Base-by-base conservation (phyloP, 2,888 invertebrate species). In the Euzetes globulus region DNA sequence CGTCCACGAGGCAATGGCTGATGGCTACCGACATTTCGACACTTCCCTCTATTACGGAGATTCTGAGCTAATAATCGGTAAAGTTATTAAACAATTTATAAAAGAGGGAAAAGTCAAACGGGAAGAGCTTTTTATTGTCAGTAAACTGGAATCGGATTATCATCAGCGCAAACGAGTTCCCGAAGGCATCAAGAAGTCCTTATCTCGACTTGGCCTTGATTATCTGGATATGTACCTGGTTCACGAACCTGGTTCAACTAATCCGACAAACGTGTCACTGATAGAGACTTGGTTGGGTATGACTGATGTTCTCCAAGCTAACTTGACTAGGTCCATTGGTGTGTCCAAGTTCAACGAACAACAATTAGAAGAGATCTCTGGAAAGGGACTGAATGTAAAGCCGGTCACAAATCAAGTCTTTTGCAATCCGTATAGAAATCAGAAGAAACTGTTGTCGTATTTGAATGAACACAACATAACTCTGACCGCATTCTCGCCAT, bases 61-160 rank as follows among this genome's bases (percentile, higher is more conserved):
- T 15, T 84, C 84, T 76, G 83, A 84, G 77, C 77, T 80, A 71
- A 83, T 83, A 58, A 82, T 84, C 19, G 84, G 84, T 13, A 80
- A 80, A 33, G 82, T 81, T 6, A 78, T 83, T n/a, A 81, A 81
- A 60, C 79, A 82, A 68, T 77, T 81, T n/a, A 80, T 84, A 74
- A 79, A 79, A 1, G 80, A 80, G 71, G 82, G 81, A 55, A 80
- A 80, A 33, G 79, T 83, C 5, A 80, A 79, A 33, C 80, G 75
- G 19, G 73, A 80, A 71, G 82, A 82, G 58, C 68, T 83, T 6
- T 82, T 82, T 76, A 78, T 83, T 11, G 79, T 79, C 27, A 81
- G 80, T 19, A 82, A 82, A 81, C 81, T 82, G 4, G 65, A 68
- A 22, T 11, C 50, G 11, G 52, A 60, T 0, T 45, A 19, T 22